Conservation (phyloP, 2,797 vertebrate genomes). For the Apogon hyalosoma region DNA sequence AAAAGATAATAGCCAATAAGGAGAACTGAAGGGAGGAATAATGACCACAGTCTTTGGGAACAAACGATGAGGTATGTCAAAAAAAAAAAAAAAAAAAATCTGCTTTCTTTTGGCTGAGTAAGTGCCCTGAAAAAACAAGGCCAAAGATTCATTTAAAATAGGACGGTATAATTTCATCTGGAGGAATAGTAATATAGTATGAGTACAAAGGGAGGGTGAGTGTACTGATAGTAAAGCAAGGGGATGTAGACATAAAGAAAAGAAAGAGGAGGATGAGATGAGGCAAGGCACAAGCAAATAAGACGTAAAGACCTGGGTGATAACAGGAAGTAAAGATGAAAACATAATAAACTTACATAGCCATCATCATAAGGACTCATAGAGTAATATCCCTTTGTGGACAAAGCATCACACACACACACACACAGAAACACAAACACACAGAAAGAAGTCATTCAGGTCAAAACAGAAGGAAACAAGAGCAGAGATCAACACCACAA, state of each 20-base stretch:
- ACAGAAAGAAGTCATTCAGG: constrained; percentile 72
- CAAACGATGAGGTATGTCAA: constrained; percentile 14
- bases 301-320: constrained; percentile 15
- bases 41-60: constrained; percentile 18
- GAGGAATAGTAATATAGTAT: constrained; percentile 16
- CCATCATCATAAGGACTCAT: constrained; percentile 94
- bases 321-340: constrained; percentile 71
- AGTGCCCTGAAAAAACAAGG: constrained; percentile 50
- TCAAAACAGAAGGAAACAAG: constrained; percentile 51
- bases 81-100: constrained; percentile 16
- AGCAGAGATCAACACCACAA: constrained; percentile 45
- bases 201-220: constrained; percentile 42
- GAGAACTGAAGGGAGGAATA: constrained; percentile 20
- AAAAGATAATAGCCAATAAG: not conserved
- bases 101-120: constrained; percentile 28
- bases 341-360: constrained; percentile 92
- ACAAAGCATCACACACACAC: constrained; percentile 75
- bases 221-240: constrained; percentile 15
- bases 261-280: constrained; percentile 2
- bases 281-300: constrained; percentile 52
- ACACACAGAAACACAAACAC: constrained; percentile 64
- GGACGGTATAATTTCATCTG: constrained; percentile 35
- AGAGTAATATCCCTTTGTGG: constrained; percentile 93
- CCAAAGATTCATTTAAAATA: constrained; percentile 44
- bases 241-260: constrained; percentile 16